Evolutionary conservation across 2,113 vertebrate species (phyloP), one percentile per base, ranked within the genome.

Genomic region (Galbula dea): DNA sequence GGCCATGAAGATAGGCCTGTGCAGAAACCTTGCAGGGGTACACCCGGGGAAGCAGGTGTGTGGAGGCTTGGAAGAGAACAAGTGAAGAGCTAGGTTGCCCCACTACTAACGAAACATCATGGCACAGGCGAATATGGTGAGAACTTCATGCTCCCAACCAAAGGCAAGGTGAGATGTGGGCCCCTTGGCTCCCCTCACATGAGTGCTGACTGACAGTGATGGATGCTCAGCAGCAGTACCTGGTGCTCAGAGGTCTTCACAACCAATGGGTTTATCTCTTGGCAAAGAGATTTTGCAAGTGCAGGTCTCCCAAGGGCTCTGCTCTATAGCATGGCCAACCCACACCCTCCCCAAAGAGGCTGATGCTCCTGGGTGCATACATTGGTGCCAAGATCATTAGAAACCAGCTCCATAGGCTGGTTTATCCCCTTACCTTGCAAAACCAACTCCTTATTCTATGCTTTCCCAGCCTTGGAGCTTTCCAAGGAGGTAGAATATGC

Each of bases 1-100:
- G 81, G 62, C 90, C 94, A 96, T 29, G 75, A 24, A 94, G 92
- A 93, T 94, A 92, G 85, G 90, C 48, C 65, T 65, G 55, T 90
- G 83, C 83, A 90, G 83, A 94, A 93, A 72, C 19, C 73, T 54
- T 23, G 74, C 62, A 32, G 71, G 89, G 82, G 59, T 76, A 41
- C 81, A 91, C 32, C 71, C 51, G 5, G 59, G 62, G 41, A 68
- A 90, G 77, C 83, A 92, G 77, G 66, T 92, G 81, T 92, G 91
- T 32, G 63, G 62, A 89, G 49, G 48, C 29, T 34, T 59, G 75
- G 78, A 30, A n/a, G 12, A 29, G 23, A 84, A 59, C 49, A 66
- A 54, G 72, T 12, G 34, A 57, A 75, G 66, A 84, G 66, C 62
- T 54, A 23, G 51, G 57, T 34, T 83, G 52, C 65, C 69, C 80